Evolutionary conservation across 1,140 invertebrate species (phyloP).

Genomic region (Orchestia grillus): DNA sequence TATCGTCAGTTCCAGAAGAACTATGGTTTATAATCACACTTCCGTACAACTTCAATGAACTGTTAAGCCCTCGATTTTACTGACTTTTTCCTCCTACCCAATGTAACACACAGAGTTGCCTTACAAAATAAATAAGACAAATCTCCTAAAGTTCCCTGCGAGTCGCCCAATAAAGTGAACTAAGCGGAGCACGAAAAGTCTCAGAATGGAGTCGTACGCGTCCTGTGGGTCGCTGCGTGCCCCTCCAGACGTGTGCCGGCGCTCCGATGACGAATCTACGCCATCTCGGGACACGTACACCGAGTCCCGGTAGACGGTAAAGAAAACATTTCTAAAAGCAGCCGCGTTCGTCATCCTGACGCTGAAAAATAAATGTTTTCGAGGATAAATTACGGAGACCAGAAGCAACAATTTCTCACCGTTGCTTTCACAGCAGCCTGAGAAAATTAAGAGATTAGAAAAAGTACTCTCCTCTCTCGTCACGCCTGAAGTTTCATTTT

Average conservation of each 20-base stretch:
- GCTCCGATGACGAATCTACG: background rate
- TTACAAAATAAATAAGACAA: too few relatives aligned
- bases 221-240: background rate
- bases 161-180: too few relatives aligned
- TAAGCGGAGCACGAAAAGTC: too few relatives aligned
- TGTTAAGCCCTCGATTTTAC: background rate
- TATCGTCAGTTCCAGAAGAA: too few relatives aligned
- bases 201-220: too few relatives aligned
- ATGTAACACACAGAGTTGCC: too few relatives aligned
- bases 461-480: background rate
- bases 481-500: background rate
- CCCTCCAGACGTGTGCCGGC: too few relatives aligned
- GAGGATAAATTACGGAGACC: background rate
- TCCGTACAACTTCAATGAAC: background rate
- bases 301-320: background rate
- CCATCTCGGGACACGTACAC: background rate
- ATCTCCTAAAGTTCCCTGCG: too few relatives aligned
- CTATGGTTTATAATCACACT: background rate
- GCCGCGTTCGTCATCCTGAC: background rate
- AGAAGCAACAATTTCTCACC: background rate
- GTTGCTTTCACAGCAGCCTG: background rate
- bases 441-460: background rate
- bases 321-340: constrained; percentile 1
- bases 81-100: background rate
- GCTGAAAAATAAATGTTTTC: constrained; percentile 2